phyloP scores from a whole-genome alignment of 2,888 invertebrate species.

The Eledone cirrhosa region DNA sequence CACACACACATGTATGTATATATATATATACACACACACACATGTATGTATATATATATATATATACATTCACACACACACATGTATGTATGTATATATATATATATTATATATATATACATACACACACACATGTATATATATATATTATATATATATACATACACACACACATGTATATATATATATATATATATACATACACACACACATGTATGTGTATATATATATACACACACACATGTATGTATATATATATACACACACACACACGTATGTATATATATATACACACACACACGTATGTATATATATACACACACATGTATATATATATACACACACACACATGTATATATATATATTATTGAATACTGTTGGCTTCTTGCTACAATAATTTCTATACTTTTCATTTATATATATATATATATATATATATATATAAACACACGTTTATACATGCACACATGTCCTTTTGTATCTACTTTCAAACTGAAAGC shows the following conservation, averaged over 20 bases:
- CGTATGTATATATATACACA: background rate
- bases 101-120: background rate
- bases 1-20: background rate
- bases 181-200: background rate
- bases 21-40: background rate
- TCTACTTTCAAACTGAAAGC: slow-evolving; percentile 39
- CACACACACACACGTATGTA: background rate
- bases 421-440: too few relatives aligned
- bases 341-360: too few relatives aligned
- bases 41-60: background rate
- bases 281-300: background rate
- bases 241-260: background rate
- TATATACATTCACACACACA: background rate
- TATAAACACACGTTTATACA: too few relatives aligned
- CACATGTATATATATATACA: too few relatives aligned
- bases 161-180: background rate
- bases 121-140: background rate
- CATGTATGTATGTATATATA: background rate
- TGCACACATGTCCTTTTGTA: too few relatives aligned
- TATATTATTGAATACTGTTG: too few relatives aligned
- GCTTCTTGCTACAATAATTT: too few relatives aligned
- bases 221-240: background rate
- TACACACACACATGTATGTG: background rate
- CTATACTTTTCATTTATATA: too few relatives aligned
- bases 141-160: background rate